Percentiles rank a stretch among this genome's conserved stretches.
These are phyloP conservation scores for Hirundo rustica DNA, from an alignment of 2,797 vertebrate species.

Conservation along the genomic window DNA sequence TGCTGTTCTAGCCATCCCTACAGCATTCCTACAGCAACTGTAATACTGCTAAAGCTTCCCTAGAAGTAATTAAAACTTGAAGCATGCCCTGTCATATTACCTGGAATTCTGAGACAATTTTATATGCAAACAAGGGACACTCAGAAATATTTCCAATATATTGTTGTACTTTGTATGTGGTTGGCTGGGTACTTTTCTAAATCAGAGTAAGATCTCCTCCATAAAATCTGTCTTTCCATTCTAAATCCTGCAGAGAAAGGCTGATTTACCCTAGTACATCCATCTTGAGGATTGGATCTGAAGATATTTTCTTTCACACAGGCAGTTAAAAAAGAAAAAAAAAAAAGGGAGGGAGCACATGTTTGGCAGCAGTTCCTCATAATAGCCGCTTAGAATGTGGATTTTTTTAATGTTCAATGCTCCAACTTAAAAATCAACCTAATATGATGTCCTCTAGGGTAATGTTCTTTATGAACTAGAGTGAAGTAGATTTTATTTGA, in stretches of 20 bases:
- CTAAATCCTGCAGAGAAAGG: neutral
- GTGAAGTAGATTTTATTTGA: constrained; percentile 65
- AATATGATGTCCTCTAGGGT: constrained; percentile 61
- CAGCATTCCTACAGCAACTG: neutral
- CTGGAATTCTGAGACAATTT: neutral
- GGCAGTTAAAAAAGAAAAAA: neutral
- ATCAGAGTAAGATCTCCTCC: neutral
- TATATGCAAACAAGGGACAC: neutral
- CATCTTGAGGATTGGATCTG: neutral
- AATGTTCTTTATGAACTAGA: constrained; percentile 68
- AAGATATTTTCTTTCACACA: neutral
- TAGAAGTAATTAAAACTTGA: neutral
- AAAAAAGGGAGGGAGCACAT: neutral
- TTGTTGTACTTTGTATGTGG: neutral
- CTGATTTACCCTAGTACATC: neutral
- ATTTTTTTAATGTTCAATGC: neutral
- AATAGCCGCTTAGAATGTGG: constrained; percentile 13
- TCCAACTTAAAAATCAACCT: constrained; percentile 58
- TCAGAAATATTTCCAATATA: neutral
- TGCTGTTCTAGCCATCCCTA: neutral
- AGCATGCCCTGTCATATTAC: neutral
- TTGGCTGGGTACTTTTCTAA: neutral
- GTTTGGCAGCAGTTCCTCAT: neutral
- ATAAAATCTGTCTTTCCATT: neutral
- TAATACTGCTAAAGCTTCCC: neutral